These are phyloP conservation scores for Linyphia triangularis DNA, from an alignment of 2,888 invertebrate species.

Conservation along the genomic window DNA sequence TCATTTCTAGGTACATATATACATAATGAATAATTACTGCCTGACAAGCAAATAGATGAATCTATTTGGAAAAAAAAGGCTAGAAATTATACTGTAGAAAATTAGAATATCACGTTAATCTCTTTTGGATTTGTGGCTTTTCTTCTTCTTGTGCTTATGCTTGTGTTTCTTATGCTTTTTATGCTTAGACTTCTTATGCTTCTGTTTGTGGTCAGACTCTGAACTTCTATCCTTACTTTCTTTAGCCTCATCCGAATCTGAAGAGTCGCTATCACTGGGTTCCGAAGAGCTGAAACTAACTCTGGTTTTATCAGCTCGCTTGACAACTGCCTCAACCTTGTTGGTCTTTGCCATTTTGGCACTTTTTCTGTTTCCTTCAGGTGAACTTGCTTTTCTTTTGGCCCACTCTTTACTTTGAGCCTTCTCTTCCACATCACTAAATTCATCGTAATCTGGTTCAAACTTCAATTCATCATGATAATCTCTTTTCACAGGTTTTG, in stretches of 20 bases:
- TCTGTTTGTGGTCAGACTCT: conserved; percentile 66
- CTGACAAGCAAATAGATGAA: too few species aligned
- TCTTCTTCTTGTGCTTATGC: conserved; percentile 72
- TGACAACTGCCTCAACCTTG: background rate
- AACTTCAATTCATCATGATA: conserved; percentile 73
- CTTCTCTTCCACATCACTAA: conserved; percentile 67
- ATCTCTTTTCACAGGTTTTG: conserved; percentile 20
- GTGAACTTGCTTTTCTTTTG: conserved; percentile 44
- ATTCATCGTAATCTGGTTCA: conserved; percentile 75
- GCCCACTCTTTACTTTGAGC: conserved; percentile 10
- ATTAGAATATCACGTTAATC: background rate
- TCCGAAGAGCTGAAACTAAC: conserved; percentile 58
- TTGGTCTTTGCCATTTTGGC: conserved; percentile 15
- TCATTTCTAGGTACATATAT: too few species aligned
- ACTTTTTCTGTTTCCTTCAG: conserved; percentile 18
- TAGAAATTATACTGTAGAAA: background rate
- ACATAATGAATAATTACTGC: too few species aligned
- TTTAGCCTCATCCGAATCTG: conserved; percentile 60
- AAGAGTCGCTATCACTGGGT: conserved; percentile 63
- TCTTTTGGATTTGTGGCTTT: conserved; percentile 71
- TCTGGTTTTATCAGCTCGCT: conserved; percentile 36
- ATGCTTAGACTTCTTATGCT: conserved; percentile 67
- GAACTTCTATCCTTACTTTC: conserved; percentile 54
- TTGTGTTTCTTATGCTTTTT: conserved; percentile 76
- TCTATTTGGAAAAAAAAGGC: background rate